phyloP scores from a whole-genome alignment of 2,797 vertebrate species.

The Centropyge bicolor region DNA sequence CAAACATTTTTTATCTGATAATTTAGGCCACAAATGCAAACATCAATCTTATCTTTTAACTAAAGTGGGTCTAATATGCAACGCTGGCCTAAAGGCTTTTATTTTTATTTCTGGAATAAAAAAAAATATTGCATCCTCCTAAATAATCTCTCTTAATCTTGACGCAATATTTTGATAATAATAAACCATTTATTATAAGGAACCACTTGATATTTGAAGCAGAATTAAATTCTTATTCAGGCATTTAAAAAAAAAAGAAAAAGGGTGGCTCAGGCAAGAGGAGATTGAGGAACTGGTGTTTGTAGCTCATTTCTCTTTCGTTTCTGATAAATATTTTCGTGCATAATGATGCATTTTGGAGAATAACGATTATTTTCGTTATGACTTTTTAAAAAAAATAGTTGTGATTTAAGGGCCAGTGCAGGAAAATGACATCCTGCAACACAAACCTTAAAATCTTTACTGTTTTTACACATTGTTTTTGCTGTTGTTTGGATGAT shows the following conservation, averaged over 20 bases:
- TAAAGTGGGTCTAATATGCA: background rate
- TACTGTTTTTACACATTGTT: background rate
- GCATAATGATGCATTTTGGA: background rate
- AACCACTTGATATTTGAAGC: background rate
- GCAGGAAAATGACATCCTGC: background rate
- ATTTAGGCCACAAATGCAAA: background rate
- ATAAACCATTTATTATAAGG: background rate
- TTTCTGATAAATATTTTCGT: background rate
- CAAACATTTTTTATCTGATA: background rate
- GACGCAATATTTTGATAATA: background rate
- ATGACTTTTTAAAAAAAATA: background rate
- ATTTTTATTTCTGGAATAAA: background rate
- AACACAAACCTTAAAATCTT: background rate
- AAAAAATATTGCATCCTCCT: background rate
- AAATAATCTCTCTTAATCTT: background rate
- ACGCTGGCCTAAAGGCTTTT: background rate
- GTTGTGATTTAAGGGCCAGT: background rate
- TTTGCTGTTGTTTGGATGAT: background rate
- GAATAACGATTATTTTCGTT: background rate
- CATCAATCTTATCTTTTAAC: background rate
- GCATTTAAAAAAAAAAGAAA: background rate
- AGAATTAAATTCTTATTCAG: background rate
- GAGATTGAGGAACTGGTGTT: conserved; percentile 55
- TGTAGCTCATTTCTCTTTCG: conserved; percentile 11
- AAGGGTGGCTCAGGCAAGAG: background rate